Evolutionary conservation across 2,888 invertebrate species (phyloP).

Genomic region (Pyrgus malvae): DNA sequence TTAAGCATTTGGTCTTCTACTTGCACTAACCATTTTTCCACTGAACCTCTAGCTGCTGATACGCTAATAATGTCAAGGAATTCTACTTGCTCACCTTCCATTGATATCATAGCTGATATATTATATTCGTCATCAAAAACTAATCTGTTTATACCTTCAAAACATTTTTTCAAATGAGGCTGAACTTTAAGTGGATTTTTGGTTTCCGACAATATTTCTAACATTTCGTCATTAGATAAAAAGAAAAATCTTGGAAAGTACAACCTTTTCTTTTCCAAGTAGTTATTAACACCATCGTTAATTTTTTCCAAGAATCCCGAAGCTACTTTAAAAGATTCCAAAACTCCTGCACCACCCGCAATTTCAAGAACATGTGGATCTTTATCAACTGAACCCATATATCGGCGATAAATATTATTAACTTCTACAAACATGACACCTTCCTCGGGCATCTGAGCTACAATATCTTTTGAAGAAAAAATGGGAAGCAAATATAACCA

Average conservation of each 20-base stretch:
- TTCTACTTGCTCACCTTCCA: slow-evolving; percentile 87
- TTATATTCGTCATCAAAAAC: slow-evolving; percentile 87
- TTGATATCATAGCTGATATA: slow-evolving; percentile 89
- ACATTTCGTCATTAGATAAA: slow-evolving; percentile 94
- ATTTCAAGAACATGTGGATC: slow-evolving; percentile 85
- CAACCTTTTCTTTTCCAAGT: slow-evolving; percentile 91
- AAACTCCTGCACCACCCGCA: slow-evolving; percentile 84
- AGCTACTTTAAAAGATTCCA: slow-evolving; percentile 87
- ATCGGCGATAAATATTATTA: slow-evolving; percentile 84
- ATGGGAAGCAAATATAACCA: slow-evolving; percentile 94
- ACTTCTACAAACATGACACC: slow-evolving; percentile 89
- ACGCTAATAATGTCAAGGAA: slow-evolving; percentile 85
- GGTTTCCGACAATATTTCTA: slow-evolving; percentile 94
- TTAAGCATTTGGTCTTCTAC: slow-evolving; percentile 91
- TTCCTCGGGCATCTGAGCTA: slow-evolving; percentile 93
- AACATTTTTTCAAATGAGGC: slow-evolving; percentile 93
- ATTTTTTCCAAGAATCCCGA: slow-evolving; percentile 88
- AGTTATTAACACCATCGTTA: slow-evolving; percentile 90
- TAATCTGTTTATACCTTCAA: slow-evolving; percentile 91
- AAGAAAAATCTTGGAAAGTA: slow-evolving; percentile 95
- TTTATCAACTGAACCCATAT: slow-evolving; percentile 83
- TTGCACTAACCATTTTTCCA: slow-evolving; percentile 92
- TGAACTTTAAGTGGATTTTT: slow-evolving; percentile 92
- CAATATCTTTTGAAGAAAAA: slow-evolving; percentile 93
- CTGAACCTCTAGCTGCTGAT: slow-evolving; percentile 88